Conservation (phyloP, 2,888 invertebrate species). For the Dyspetes luteomarginatus region DNA sequence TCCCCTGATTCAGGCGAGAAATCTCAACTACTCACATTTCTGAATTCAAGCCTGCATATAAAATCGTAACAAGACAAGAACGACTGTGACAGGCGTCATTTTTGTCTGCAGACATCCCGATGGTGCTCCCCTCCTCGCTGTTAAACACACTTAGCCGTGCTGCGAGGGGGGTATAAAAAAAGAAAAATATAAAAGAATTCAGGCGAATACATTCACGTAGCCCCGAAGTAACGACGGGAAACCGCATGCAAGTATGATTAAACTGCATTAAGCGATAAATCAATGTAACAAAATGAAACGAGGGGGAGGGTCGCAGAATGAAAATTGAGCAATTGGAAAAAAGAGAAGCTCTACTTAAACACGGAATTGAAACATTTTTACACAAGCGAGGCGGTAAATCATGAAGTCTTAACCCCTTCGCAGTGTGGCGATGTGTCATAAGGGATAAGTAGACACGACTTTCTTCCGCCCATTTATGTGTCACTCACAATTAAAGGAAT, state of each 20-base stretch:
- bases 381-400: no score
- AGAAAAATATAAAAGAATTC: constrained; percentile 40
- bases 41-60: background rate
- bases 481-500: no score
- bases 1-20: background rate
- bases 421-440: no score
- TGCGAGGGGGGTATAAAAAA: constrained; percentile 24
- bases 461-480: no score
- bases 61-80: background rate
- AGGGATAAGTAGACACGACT: no score
- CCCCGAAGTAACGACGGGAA: constrained; percentile 64
- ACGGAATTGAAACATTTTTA: no score
- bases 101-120: background rate
- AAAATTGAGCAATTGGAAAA: no score
- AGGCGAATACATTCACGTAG: constrained; percentile 53
- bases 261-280: constrained; percentile 75
- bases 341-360: no score
- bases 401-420: no score
- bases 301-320: background rate
- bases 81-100: background rate
- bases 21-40: background rate
- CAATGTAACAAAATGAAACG: constrained; percentile 1
- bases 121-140: background rate
- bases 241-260: constrained; percentile 71
- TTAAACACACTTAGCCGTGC: constrained; percentile 34